These are phyloP conservation scores for Rousettus madagascariensis DNA, from an alignment of 2,797 vertebrate species.

Conservation along the genomic window DNA sequence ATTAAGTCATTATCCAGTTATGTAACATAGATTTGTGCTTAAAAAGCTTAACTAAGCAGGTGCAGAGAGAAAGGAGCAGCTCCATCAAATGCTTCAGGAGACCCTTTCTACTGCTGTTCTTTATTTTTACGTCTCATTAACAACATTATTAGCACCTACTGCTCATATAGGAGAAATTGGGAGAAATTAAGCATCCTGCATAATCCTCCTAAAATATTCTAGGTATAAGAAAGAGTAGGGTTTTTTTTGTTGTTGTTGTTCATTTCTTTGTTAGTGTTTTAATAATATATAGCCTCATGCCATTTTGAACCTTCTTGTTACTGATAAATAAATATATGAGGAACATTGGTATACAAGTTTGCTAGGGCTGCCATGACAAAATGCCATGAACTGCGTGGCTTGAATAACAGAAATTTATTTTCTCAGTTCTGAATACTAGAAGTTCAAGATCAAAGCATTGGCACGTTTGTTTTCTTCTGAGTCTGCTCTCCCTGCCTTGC, in stretches of 20 bases:
- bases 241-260: neutral
- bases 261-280: neutral
- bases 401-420: neutral
- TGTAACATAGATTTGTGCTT: slow-evolving; percentile 70
- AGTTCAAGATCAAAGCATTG: neutral
- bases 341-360: neutral
- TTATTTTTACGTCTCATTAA: slow-evolving; percentile 67
- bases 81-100: slow-evolving; percentile 52
- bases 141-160: slow-evolving; percentile 36
- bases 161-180: neutral
- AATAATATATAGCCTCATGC: neutral
- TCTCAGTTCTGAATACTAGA: neutral
- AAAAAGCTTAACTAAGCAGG: slow-evolving; percentile 68
- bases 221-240: neutral
- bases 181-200: slow-evolving; percentile 47
- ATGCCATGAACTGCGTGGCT: neutral
- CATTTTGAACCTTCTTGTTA: neutral
- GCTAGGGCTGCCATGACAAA: neutral
- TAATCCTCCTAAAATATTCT: slow-evolving; percentile 43
- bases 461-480: neutral
- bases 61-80: slow-evolving; percentile 20
- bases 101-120: slow-evolving; percentile 27
- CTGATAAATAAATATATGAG: neutral
- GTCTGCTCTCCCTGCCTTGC: neutral
- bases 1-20: slow-evolving; percentile 75